Evolutionary conservation across 2,113 vertebrate genomes (phyloP).

Genomic region (Heterochromis multidens): DNA sequence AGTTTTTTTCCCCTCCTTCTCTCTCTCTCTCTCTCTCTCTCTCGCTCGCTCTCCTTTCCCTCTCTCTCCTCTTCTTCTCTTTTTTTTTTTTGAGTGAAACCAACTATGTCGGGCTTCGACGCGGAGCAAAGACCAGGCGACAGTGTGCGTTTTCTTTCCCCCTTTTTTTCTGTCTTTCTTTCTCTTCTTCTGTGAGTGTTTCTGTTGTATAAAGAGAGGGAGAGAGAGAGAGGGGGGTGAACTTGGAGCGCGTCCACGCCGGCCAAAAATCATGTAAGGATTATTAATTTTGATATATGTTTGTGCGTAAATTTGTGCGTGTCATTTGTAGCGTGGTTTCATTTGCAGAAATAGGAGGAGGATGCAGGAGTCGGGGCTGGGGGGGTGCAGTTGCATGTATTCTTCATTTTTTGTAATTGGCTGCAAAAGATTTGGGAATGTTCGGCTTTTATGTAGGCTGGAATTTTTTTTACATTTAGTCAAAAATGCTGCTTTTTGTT

Average conservation of each 20-base stretch:
- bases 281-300: conserved; percentile 13
- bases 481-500: not conserved
- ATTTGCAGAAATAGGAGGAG: conserved; percentile 24
- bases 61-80: not conserved
- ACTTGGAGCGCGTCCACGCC: conserved; percentile 78
- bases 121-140: conserved; percentile 79
- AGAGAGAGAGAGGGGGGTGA: conserved; percentile 71
- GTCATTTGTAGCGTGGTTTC: not conserved
- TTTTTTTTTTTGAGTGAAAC: conserved; percentile 80
- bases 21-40: not conserved
- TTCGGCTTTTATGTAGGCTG: conserved; percentile 19
- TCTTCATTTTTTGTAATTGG: conserved; percentile 30
- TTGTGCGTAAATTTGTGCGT: not conserved
- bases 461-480: not conserved
- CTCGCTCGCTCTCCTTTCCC: not conserved
- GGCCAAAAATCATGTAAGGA: conserved; percentile 48
- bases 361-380: not conserved
- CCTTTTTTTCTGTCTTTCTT: not conserved
- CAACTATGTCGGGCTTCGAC: conserved; percentile 93
- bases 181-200: not conserved
- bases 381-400: not conserved
- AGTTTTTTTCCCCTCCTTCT: conserved; percentile 62
- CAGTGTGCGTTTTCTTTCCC: conserved; percentile 43
- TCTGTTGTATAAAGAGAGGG: not conserved
- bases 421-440: conserved; percentile 25